These are phyloP conservation scores for Papilio polytes DNA, from an alignment of 1,140 invertebrate genomes.

Conservation along the genomic window DNA sequence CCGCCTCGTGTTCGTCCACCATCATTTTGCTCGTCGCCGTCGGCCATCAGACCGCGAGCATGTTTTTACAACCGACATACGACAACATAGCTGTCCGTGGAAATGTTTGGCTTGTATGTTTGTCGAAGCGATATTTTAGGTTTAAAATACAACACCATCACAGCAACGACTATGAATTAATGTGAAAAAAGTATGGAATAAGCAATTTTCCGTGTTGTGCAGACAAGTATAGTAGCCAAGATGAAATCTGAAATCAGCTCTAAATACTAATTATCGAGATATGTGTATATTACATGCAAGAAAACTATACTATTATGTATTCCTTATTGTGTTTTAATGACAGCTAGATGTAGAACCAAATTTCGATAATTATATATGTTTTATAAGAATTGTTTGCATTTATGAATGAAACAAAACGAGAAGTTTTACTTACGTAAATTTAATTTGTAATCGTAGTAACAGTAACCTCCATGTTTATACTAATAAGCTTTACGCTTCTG, in stretches of 20 bases:
- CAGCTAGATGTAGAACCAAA: neutral
- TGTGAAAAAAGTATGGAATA: neutral
- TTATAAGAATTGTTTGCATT: neutral
- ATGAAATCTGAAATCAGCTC: too few relatives aligned
- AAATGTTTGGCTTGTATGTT: slow-evolving; percentile 20
- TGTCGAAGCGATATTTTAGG: neutral
- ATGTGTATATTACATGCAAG: neutral
- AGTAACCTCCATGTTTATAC: slow-evolving; percentile 6
- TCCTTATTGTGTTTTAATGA: neutral
- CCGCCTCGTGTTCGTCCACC: slow-evolving; percentile 43
- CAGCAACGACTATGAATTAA: neutral
- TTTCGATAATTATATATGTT: neutral
- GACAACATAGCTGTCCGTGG: slow-evolving; percentile 7
- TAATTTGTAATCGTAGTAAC: neutral
- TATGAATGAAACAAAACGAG: neutral
- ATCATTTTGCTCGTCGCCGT: slow-evolving; percentile 43
- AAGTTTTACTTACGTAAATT: neutral
- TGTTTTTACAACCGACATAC: slow-evolving; percentile 22
- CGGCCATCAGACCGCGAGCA: neutral
- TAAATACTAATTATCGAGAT: neutral
- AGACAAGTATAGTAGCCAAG: too few relatives aligned
- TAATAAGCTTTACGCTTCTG: slow-evolving; percentile 16
- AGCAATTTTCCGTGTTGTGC: neutral
- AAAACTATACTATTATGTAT: neutral
- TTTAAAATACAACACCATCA: neutral